phyloP scores from a whole-genome alignment of 2,113 vertebrate species.

The Rhipidura dahli region DNA sequence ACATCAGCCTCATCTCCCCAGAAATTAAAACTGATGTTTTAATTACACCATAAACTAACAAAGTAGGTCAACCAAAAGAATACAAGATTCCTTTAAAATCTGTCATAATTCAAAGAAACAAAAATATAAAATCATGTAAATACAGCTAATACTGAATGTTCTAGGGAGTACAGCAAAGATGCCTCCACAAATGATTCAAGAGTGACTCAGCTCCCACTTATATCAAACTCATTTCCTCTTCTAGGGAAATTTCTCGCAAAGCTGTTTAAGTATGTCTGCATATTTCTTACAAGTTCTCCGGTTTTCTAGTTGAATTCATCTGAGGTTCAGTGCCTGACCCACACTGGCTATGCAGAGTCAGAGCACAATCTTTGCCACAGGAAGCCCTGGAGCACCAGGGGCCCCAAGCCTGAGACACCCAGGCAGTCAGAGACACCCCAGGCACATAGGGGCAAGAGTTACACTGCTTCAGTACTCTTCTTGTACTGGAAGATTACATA shows the following conservation, averaged over 20 bases:
- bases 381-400: not conserved
- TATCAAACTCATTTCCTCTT: not conserved
- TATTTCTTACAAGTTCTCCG: not conserved
- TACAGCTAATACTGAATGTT: not conserved
- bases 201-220: not conserved
- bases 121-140: not conserved
- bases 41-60: not conserved
- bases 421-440: not conserved
- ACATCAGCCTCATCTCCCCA: not conserved
- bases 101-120: not conserved
- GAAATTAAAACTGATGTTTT: not conserved
- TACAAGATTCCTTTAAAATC: not conserved
- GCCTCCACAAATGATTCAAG: not conserved
- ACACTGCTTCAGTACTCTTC: not conserved
- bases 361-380: fast-evolving
- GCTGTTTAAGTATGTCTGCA: not conserved
- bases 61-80: not conserved
- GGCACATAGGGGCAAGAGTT: not conserved
- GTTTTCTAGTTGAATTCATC: not conserved
- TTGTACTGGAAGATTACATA: not conserved
- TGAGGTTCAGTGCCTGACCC: not conserved
- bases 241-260: not conserved
- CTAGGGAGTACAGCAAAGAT: not conserved
- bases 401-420: not conserved
- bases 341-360: fast-evolving